Base-by-base conservation (phyloP, 2,888 invertebrate species). In the Eupithecia vulgata region DNA sequence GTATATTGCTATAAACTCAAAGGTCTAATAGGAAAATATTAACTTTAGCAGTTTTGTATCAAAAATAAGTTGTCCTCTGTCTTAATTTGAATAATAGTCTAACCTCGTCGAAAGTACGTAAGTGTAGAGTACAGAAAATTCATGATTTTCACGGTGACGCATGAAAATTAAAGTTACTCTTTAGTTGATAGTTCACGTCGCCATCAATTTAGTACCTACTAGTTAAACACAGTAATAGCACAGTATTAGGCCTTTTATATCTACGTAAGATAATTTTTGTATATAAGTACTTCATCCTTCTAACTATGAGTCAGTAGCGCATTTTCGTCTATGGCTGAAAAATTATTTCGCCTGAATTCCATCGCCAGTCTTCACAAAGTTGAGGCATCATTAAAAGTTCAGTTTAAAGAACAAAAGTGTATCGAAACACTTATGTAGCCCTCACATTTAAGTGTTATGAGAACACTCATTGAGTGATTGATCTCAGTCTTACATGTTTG, bases 381-480 rank as follows among this genome's bases (percentile, higher is more conserved):
- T 52, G 12, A n/a, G n/a, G 25, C 12, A n/a, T n/a, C n/a, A n/a
- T n/a, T n/a, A n/a, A n/a, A n/a, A n/a, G n/a, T n/a, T n/a, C n/a
- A n/a, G n/a, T n/a, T n/a, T n/a, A 61, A 40, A 65, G 65, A 40
- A 25, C 40, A 65, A 65, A 37, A 65, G 37, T 21, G 65, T 40
- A 65, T 57, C 57, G 25, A 61, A 61, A 61, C 61, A 34, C 61
- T 61, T n/a, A 64, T 35, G 4, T 34, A 35, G 35, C 62, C 37
- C 25, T 65, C 25, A 21, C 40, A 65, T 37, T 82, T 82, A 82
- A 84, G 83, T 82, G 82, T 82, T 83, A 86, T 84, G 81, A 79
- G 79, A 80, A 77, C 75, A 75, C 80, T 81, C 81, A 83, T 82
- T 83, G 79, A 82, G 85, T 87, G 88, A 89, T 87, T 85, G 88